Conservation (phyloP, 2,113 vertebrate species). For the Craseonycteris thonglongyai region DNA sequence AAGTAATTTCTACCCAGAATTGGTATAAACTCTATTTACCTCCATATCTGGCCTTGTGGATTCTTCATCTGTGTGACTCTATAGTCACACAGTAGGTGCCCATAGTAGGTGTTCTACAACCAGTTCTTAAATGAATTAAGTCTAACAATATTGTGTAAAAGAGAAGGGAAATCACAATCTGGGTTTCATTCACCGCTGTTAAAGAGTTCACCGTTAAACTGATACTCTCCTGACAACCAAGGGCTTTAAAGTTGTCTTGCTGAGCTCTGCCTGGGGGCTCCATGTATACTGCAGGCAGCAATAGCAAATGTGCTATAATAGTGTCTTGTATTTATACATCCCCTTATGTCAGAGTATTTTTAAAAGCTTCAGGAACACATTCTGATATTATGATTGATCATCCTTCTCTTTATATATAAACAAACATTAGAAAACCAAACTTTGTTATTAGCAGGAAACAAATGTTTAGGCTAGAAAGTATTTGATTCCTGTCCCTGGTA, state of each 20-base stretch:
- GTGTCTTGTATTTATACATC: not conserved
- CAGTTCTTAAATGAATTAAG: not conserved
- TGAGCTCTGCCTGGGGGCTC: not conserved
- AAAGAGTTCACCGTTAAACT: not conserved
- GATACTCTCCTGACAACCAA: not conserved
- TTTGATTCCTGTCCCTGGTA: not conserved
- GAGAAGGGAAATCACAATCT: no score
- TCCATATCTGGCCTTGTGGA: not conserved
- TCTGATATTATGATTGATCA: not conserved
- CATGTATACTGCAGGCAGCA: not conserved
- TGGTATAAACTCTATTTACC: fast-evolving
- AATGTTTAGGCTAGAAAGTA: not conserved
- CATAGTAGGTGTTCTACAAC: not conserved
- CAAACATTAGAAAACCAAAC: not conserved
- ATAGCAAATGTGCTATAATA: not conserved
- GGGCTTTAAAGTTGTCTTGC: not conserved
- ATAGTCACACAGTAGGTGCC: fast-evolving
- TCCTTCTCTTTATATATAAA: not conserved
- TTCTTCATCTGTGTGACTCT: not conserved
- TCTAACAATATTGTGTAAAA: not conserved
- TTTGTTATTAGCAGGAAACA: not conserved
- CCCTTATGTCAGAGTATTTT: not conserved
- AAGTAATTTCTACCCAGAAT: not conserved
- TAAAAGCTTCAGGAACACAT: not conserved
- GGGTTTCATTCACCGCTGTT: no score